These are phyloP conservation scores for Heliconius charithonia DNA, from an alignment of 2,888 invertebrate species.

Conservation along the genomic window DNA sequence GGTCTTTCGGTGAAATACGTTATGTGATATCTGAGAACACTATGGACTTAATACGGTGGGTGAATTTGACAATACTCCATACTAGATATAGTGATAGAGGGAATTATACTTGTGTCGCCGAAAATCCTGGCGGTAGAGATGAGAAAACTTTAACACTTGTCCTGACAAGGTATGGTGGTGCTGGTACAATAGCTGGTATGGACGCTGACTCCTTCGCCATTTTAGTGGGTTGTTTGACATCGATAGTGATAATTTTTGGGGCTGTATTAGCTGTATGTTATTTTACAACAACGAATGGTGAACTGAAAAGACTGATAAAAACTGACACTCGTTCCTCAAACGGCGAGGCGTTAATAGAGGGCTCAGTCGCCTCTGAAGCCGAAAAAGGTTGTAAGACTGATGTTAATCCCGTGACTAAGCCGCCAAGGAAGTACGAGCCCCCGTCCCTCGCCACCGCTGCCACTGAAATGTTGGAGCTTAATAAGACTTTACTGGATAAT, in stretches of 20 bases:
- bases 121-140: slow-evolving; percentile 91
- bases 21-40: slow-evolving; percentile 77
- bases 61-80: slow-evolving; percentile 87
- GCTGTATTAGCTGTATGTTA: slow-evolving; percentile 80
- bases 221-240: slow-evolving; percentile 75
- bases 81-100: slow-evolving; percentile 87
- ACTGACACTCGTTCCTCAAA: slow-evolving; percentile 85
- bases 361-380: slow-evolving; percentile 89
- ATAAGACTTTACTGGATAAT: slow-evolving; percentile 89
- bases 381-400: slow-evolving; percentile 91
- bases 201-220: slow-evolving; percentile 82
- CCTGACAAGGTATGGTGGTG: slow-evolving; percentile 76
- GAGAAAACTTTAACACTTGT: slow-evolving; percentile 89
- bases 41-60: slow-evolving; percentile 83
- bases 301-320: slow-evolving; percentile 85
- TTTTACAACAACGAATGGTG: slow-evolving; percentile 79
- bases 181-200: slow-evolving; percentile 73
- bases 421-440: slow-evolving; percentile 88
- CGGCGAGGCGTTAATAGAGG: slow-evolving; percentile 87
- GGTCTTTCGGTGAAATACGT: slow-evolving; percentile 78
- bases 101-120: slow-evolving; percentile 91
- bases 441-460: slow-evolving; percentile 86
- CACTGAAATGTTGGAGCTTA: slow-evolving; percentile 92
- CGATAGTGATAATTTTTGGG: slow-evolving; percentile 78
- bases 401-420: slow-evolving; percentile 92